These are phyloP conservation scores for Rhyacophila evoluta DNA, from an alignment of 2,888 invertebrate species.

Conservation along the genomic window DNA sequence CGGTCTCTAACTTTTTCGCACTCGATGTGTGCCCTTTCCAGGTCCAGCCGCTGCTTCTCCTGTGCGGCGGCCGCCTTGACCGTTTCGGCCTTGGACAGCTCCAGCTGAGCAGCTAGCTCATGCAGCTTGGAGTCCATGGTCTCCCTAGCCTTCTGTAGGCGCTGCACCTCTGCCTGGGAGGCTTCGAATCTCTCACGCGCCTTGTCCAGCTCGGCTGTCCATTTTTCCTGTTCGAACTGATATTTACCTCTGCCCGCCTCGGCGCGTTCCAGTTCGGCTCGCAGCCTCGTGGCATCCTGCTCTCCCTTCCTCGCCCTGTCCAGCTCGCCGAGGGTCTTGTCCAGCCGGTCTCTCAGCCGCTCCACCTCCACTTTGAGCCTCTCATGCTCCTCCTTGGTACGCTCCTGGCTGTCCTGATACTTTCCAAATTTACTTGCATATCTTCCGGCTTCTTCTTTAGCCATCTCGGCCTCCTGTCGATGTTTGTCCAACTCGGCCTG, in stretches of 20 bases:
- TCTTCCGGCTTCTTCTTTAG: conserved; percentile 83
- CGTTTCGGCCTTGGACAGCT: conserved; percentile 83
- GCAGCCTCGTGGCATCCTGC: conserved; percentile 75
- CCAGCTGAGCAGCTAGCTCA: conserved; percentile 84
- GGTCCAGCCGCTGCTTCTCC: conserved; percentile 83
- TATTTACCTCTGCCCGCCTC: conserved; percentile 86
- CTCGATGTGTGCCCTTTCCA: conserved; percentile 88
- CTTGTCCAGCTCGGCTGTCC: conserved; percentile 76
- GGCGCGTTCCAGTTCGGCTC: conserved; percentile 78
- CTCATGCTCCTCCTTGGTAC: conserved; percentile 81
- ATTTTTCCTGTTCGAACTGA: conserved; percentile 79
- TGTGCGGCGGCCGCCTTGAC: conserved; percentile 79
- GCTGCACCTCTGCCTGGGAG: conserved; percentile 80
- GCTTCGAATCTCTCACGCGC: conserved; percentile 82
- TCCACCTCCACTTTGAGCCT: conserved; percentile 85
- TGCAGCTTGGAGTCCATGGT: conserved; percentile 79
- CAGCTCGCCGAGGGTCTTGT: conserved; percentile 84
- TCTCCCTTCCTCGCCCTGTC: conserved; percentile 80
- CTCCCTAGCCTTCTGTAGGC: conserved; percentile 73
- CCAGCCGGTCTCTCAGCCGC: conserved; percentile 81
- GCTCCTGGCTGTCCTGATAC: conserved; percentile 77
- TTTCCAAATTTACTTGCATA: conserved; percentile 80
- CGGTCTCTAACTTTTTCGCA: conserved; percentile 89
- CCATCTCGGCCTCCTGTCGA: conserved; percentile 79
- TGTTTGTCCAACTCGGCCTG: conserved; percentile 81